These are phyloP conservation scores for Lycocorax pyrrhopterus DNA, from an alignment of 2,113 vertebrate species.

Conservation along the genomic window DNA sequence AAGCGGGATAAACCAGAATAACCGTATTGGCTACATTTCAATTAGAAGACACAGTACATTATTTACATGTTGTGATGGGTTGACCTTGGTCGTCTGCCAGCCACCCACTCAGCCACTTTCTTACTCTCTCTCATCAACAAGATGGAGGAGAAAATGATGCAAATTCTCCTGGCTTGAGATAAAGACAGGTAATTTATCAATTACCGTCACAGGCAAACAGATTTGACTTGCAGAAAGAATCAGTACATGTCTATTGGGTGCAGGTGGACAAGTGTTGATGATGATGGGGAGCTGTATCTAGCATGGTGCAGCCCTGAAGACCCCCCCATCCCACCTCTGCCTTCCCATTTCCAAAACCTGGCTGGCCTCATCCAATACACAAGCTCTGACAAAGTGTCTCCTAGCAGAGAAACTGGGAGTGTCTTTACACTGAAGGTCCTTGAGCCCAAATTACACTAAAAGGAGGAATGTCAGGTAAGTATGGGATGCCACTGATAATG, in stretches of 20 bases:
- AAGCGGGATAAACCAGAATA: background rate
- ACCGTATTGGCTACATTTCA: background rate
- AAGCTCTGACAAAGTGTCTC: background rate
- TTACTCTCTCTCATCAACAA: background rate
- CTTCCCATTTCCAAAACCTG: background rate
- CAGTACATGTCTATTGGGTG: background rate
- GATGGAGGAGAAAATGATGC: background rate
- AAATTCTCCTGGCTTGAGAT: background rate
- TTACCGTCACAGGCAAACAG: background rate
- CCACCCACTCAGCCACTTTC: background rate
- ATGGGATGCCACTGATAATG: background rate
- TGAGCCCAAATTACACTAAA: background rate
- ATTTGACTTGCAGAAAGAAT: background rate
- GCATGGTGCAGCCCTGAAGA: background rate
- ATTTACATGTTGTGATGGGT: background rate
- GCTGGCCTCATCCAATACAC: background rate
- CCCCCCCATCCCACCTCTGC: accelerated
- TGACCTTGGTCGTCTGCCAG: background rate
- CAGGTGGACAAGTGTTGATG: background rate
- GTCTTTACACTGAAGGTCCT: background rate
- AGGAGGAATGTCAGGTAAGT: background rate
- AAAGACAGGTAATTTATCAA: background rate
- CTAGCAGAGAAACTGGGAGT: background rate
- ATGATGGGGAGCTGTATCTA: background rate
- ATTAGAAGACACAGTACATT: background rate